Base-by-base conservation (phyloP, 2,888 invertebrate genomes). In the Dynastes grantii region DNA sequence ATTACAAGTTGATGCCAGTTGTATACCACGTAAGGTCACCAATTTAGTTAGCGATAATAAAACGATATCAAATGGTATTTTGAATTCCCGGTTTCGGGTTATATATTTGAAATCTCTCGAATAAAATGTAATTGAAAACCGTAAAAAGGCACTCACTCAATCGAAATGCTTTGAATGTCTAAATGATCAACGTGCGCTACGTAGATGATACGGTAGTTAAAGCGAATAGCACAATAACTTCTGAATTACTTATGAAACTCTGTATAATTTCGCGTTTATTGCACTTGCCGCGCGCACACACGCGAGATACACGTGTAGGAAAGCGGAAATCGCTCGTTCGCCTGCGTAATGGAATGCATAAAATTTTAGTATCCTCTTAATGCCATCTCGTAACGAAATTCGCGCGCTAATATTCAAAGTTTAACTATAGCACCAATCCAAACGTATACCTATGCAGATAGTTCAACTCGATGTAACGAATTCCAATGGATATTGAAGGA, bases 401-500 rank as follows among this genome's bases (percentile, higher is more conserved):
- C 22, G 27, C 37, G 37, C 49, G 37, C 32, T 64, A 64, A 64
- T 64, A 37, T 29, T 65, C 40, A 22, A 40, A 65, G 37, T n/a
- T 65, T 45, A 45, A 45, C 45, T 11, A 22, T 65, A n/a, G 37
- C 40, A 16, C 16, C 65, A 9, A 40, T 55, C 55, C n/a, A 16
- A n/a, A 55, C 37, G 1, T 45, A 49, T 27, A 37, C 32, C 32
- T 37, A 45, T 27, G 73, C 53, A 76, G 92, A 92, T 86, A 91
- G 92, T 85, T 92, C 93, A 65, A 92, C 92, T 11, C 89, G 92
- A 80, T 92, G 93, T 85, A 92, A 93, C 86, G 92, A 93, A 87
- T 93, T 94, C 87, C 92, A 92, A 88, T 94, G 94, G 94, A 90
- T 93, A 87, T 91, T 87, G 85, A 89, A 89, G 81, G 87, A 87